Base-by-base conservation (phyloP, 1,140 invertebrate species). In the Psilanteris sp. region DNA sequence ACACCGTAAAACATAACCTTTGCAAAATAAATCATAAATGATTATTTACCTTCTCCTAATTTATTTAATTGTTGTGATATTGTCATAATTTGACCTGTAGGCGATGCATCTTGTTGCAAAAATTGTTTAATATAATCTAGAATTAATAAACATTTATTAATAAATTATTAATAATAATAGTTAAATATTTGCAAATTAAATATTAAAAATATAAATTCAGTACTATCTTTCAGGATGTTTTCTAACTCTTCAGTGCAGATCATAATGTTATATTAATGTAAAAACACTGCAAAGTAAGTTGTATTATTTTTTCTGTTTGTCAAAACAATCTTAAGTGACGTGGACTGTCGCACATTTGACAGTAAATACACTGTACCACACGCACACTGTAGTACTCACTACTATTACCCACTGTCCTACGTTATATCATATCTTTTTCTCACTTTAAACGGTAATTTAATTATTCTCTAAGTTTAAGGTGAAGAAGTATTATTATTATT, bases 11-110 rank as follows among this genome's bases (percentile, higher is more conserved):
- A n/a, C n/a, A n/a, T n/a, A n/a, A n/a, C n/a, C n/a, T n/a, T n/a
- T n/a, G n/a, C n/a, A n/a, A n/a, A n/a, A n/a, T n/a, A n/a, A n/a
- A n/a, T n/a, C n/a, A n/a, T n/a, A n/a, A n/a, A n/a, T n/a, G n/a
- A n/a, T n/a, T n/a, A n/a, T 44, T 41, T 52, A 54, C 86, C 86
- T 72, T 93, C 91, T 11, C 91, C 90, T n/a, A 95, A 85, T 83
- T 93, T 94, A 27, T 91, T 91, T 6, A 95, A 90, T 84, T 95
- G 93, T 72, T 94, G 92, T 0, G 46, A 62, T 29, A 71, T 71
- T 16, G 55, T 62, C 46, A 71, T 43, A 24, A 71, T 55, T 61
- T 71, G 55, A 15, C 36, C 54, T 0, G 15, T 9, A 4, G 66
- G 15, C 8, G 54, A 36, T 34, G 37, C 54, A 70, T 61, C 24